Evolutionary conservation across 2,797 vertebrate genomes (phyloP).

Genomic region (Morelia viridis): DNA sequence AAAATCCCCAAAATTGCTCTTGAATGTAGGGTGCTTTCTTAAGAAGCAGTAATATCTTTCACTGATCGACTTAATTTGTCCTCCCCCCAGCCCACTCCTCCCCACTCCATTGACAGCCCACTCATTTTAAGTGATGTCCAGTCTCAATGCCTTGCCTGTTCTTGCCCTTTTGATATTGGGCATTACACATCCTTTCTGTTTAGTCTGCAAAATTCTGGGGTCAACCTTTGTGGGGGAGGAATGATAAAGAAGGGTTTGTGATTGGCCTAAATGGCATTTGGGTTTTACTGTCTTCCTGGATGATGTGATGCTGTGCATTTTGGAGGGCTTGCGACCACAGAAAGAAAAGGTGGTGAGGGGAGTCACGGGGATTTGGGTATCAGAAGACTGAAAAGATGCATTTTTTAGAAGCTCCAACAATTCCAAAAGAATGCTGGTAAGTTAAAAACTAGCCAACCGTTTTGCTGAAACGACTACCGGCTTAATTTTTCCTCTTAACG

Average conservation of each 20-base stretch:
- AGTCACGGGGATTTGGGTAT: neutral
- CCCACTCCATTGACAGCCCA: neutral
- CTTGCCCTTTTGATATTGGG: neutral
- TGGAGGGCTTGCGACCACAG: neutral
- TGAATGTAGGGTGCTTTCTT: neutral
- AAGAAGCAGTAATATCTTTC: neutral
- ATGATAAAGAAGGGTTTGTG: constrained; percentile 8
- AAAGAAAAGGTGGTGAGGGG: neutral
- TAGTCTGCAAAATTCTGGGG: constrained; percentile 21
- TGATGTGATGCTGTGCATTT: neutral
- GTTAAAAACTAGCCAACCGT: neutral
- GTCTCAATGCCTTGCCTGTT: constrained; percentile 17
- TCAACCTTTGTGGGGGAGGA: constrained; percentile 2
- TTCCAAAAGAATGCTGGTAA: too few relatives aligned
- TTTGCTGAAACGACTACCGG: neutral
- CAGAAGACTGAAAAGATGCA: neutral
- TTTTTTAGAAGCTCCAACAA: neutral
- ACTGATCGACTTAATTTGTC: neutral
- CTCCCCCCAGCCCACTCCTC: neutral
- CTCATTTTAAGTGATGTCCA: neutral
- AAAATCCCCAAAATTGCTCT: neutral
- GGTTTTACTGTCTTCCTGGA: neutral
- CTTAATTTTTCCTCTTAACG: neutral
- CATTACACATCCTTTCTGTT: constrained; percentile 29
- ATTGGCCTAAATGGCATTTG: neutral